Evolutionary conservation across 2,888 invertebrate genomes (phyloP).

Genomic region (Mythimna lalbum): DNA sequence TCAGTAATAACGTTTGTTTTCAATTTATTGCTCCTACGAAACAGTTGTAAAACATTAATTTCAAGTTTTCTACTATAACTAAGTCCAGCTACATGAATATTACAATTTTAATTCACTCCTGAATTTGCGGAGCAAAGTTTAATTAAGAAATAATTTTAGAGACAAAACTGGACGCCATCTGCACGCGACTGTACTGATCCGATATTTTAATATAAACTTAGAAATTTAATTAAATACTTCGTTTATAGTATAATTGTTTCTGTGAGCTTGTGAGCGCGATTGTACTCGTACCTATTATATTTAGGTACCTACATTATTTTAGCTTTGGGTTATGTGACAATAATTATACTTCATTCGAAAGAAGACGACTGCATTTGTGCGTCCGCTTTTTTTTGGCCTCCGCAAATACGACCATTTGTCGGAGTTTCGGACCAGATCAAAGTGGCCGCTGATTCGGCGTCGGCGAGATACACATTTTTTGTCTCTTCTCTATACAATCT

Average conservation of each 20-base stretch:
- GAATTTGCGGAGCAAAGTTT: conserved; percentile 61
- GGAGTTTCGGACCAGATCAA: no score
- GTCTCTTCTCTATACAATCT: no score
- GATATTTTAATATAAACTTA: conserved; percentile 65
- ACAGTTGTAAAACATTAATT: conserved; percentile 44
- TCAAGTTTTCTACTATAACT: conserved; percentile 35
- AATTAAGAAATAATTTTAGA: conserved; percentile 71
- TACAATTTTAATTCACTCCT: conserved; percentile 62
- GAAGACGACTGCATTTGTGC: no score
- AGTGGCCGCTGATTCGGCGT: no score
- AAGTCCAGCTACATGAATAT: conserved; percentile 52
- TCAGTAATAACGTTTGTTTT: conserved; percentile 23
- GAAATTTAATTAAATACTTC: conserved; percentile 67
- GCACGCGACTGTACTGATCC: conserved; percentile 60
- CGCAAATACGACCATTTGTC: no score
- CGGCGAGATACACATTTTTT: no score
- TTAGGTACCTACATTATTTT: no score
- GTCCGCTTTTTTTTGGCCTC: no score
- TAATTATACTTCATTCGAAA: no score
- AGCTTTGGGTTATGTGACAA: no score
- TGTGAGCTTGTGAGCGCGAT: conserved; percentile 24
- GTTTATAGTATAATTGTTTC: conserved; percentile 52
- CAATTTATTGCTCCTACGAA: conserved; percentile 31
- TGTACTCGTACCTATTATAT: conserved; percentile 12
- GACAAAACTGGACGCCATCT: conserved; percentile 67